phyloP scores from a whole-genome alignment of 1,140 invertebrate genomes.

The Aphidius gifuensis region DNA sequence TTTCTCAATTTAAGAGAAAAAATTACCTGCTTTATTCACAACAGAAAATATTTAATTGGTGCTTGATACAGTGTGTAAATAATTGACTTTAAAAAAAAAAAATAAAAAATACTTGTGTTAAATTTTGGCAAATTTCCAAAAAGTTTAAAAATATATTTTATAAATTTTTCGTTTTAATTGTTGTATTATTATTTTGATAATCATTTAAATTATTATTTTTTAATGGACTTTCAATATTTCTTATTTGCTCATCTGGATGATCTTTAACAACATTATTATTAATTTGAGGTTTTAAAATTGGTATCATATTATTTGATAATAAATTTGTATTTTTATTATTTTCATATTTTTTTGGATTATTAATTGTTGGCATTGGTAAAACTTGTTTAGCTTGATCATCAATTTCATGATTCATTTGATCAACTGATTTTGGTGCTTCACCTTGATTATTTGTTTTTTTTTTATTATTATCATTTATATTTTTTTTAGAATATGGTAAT shows the following conservation, averaged over 20 bases:
- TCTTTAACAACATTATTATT: background rate
- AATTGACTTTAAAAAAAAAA: too few species aligned
- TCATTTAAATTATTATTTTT: background rate
- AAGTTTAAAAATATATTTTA: too few species aligned
- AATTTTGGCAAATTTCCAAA: too few species aligned
- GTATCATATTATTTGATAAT: background rate
- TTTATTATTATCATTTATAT: background rate
- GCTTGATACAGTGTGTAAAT: too few species aligned
- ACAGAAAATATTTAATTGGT: too few species aligned
- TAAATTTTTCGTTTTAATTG: background rate
- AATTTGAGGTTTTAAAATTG: background rate
- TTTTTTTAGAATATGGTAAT: constrained; percentile 9
- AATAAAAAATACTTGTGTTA: too few species aligned
- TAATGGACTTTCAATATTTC: constrained; percentile 12
- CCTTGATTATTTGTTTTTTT: constrained; percentile 1
- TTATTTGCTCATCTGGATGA: constrained; percentile 3
- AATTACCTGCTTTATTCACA: too few species aligned
- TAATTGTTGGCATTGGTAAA: constrained; percentile 13
- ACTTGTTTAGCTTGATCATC: constrained; percentile 12
- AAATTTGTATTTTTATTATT: constrained; percentile 2
- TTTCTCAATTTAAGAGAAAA: too few species aligned
- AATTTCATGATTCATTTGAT: background rate
- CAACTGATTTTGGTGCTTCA: background rate
- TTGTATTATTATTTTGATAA: background rate
- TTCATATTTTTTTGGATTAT: constrained; percentile 1